These are phyloP conservation scores for Lophura nycthemera DNA, from an alignment of 2,113 vertebrate genomes.

Conservation along the genomic window DNA sequence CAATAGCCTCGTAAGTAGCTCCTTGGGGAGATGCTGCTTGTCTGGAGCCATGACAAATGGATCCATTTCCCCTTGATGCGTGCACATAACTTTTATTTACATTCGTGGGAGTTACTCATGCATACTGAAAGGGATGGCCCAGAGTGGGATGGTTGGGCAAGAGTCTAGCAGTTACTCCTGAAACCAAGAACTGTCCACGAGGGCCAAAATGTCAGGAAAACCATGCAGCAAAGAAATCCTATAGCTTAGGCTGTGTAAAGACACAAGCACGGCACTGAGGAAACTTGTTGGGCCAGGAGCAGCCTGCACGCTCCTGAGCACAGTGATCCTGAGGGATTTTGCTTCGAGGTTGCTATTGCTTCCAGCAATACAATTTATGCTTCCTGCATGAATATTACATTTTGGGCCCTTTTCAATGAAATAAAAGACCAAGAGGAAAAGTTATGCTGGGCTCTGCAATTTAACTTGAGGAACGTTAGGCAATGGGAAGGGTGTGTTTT, in stretches of 20 bases:
- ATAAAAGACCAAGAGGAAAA: neutral
- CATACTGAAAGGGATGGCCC: neutral
- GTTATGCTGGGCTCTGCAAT: neutral
- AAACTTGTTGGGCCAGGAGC: neutral
- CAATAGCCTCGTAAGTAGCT: conserved; percentile 39
- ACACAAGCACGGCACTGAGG: neutral
- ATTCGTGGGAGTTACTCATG: neutral
- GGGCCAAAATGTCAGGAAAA: neutral
- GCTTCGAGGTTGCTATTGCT: conserved; percentile 70
- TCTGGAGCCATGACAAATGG: conserved; percentile 48
- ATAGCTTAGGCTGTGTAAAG: neutral
- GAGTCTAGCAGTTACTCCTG: neutral
- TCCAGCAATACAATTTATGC: conserved; percentile 72
- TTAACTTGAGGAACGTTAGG: conserved; percentile 41
- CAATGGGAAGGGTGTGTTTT: conserved; percentile 30
- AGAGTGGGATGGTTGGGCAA: neutral
- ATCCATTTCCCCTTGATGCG: neutral
- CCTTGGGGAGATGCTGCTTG: conserved; percentile 31
- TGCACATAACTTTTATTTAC: conserved; percentile 27
- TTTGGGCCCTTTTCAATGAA: conserved; percentile 48
- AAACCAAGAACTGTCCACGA: neutral
- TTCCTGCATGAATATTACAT: conserved; percentile 69
- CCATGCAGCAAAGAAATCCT: neutral
- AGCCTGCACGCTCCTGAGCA: conserved; percentile 6
- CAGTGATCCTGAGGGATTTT: conserved; percentile 34